These are phyloP conservation scores for Troglohyphantes excavatus DNA, from an alignment of 2,888 invertebrate genomes.

Conservation along the genomic window DNA sequence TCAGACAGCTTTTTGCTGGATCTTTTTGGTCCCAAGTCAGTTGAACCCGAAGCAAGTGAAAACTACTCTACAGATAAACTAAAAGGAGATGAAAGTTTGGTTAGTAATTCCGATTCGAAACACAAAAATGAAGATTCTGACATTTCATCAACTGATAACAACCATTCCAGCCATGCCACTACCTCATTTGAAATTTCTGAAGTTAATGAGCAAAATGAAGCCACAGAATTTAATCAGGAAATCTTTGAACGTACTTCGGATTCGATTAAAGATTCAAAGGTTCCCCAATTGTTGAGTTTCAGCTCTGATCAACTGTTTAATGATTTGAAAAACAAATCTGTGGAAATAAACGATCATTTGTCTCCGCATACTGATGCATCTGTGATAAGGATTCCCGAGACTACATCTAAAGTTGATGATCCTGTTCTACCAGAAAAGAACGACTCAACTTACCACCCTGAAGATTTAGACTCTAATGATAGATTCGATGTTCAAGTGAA, in stretches of 20 bases:
- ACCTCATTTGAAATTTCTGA: conserved; percentile 71
- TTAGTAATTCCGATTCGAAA: conserved; percentile 29
- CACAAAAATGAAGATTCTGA: conserved; percentile 42
- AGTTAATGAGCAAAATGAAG: conserved; percentile 76
- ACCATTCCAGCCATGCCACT: conserved; percentile 29
- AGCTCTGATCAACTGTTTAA: conserved; percentile 67
- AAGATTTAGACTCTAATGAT: conserved; percentile 8
- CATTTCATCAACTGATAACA: conserved; percentile 38
- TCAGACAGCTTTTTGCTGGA: conserved; percentile 62
- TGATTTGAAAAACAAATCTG: conserved; percentile 36
- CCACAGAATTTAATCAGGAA: conserved; percentile 74
- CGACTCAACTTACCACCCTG: background rate
- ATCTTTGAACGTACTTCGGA: conserved; percentile 65
- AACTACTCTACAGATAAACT: background rate
- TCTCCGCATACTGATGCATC: conserved; percentile 1
- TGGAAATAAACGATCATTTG: conserved; percentile 3
- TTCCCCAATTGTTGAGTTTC: conserved; percentile 62
- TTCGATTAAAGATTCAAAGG: conserved; percentile 34
- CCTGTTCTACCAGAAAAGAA: background rate
- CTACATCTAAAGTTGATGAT: background rate
- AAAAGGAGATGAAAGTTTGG: conserved; percentile 23
- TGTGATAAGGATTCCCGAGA: background rate
- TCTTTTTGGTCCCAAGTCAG: conserved; percentile 56
- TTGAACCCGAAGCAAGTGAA: conserved; percentile 36
- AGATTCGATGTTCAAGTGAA: background rate